phyloP scores from a whole-genome alignment of 35 echinoderm and acorn worm genomes.

The Lytechinus pictus region DNA sequence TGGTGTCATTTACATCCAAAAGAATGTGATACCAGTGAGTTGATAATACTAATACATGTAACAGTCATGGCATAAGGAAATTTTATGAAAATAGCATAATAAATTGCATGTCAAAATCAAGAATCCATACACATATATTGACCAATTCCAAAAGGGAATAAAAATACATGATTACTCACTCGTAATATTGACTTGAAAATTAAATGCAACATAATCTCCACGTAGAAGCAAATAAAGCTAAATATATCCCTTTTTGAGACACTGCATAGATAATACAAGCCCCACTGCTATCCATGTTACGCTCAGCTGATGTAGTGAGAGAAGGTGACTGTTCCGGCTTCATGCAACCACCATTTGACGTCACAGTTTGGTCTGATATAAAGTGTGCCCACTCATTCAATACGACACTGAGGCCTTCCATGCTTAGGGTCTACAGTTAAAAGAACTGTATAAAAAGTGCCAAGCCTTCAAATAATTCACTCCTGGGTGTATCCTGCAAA shows the following conservation, averaged over 20 bases:
- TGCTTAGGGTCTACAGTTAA: background rate
- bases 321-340: background rate
- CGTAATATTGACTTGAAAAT: background rate
- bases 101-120: background rate
- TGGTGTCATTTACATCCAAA: background rate
- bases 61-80: too few species aligned
- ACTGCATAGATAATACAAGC: background rate
- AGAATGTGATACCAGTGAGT: background rate
- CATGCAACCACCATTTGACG: background rate
- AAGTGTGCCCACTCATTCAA: constrained; percentile 17
- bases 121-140: background rate
- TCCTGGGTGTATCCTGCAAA: background rate
- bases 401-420: background rate
- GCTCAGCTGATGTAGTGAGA: background rate
- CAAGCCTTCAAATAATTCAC: background rate
- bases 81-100: background rate
- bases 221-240: background rate
- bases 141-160: background rate
- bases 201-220: background rate
- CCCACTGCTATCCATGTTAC: background rate
- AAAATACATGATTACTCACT: background rate
- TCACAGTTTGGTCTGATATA: background rate
- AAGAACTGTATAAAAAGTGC: background rate
- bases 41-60: too few species aligned
- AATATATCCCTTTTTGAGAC: background rate